Evolutionary conservation across 2,113 vertebrate genomes (phyloP), one percentile per base, ranked within the genome.

Genomic region (Cygnus buccinator): DNA sequence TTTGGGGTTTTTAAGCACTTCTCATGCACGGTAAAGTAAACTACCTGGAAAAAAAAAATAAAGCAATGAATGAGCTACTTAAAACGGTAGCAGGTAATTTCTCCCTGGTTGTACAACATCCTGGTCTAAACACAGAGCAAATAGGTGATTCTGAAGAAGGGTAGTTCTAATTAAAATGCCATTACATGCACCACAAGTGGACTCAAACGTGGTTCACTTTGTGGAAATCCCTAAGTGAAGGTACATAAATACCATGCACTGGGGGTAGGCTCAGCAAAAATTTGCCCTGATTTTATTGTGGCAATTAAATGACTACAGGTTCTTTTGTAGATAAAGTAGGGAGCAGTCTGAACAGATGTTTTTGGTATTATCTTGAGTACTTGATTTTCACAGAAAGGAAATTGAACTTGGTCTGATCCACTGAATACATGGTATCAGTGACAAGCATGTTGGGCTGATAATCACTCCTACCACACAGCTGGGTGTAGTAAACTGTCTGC

Each of bases 81-180:
- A 46, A 59, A 61, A 4, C 22, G 41, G 20, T 33, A 31, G 52
- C 11, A 20, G 54, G 29, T 77, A 15, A 20, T 66, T 41, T 26
- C 22, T 4, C 11, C 18, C 31, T 12, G 17, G 16, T 12, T n/a
- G 35, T 62, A 9, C 26, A 6, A 7, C n/a, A n/a, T 9, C 14
- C 31, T 25, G 74, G 43, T n/a, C 37, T 59, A 2, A 59, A 35
- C 43, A 4, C 18, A 2, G 52, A 57, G 33, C 26, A 11, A 17
- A 83, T 33, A 9, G 6, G 3, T 15, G 11, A 16, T 43, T 35
- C 52, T 41, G 41, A 79, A 5, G 15, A 22, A 52, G 33, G 13
- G 11, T 9, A 6, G 21, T 19, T 20, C 52, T 12, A 4, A 1
- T 12, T 52, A 54, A 70, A 68, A n/a, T 21, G 0, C 55, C 0